These are phyloP conservation scores for Sympetrum striolatum DNA, from an alignment of 2,888 invertebrate genomes.

Conservation along the genomic window DNA sequence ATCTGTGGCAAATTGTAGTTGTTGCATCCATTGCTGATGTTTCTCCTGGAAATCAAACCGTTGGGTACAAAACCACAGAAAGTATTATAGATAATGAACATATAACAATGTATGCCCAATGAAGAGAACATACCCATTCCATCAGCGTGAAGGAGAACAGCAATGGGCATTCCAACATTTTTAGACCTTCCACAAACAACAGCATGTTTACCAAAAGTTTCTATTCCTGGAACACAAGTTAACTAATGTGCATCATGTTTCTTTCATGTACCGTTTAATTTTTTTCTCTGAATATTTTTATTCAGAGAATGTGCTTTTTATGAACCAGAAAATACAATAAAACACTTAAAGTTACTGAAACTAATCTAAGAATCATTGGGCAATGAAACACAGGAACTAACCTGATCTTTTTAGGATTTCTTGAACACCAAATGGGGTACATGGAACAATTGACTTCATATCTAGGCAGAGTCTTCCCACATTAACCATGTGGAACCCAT, in stretches of 20 bases:
- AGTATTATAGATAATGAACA: background rate
- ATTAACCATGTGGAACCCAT: slow-evolving; percentile 87
- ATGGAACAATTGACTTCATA: slow-evolving; percentile 77
- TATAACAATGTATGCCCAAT: background rate
- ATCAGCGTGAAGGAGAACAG: slow-evolving; percentile 83
- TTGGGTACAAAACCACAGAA: background rate
- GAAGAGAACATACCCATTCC: slow-evolving; percentile 65
- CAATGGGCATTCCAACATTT: slow-evolving; percentile 90
- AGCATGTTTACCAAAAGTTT: slow-evolving; percentile 85
- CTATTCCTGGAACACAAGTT: slow-evolving; percentile 64
- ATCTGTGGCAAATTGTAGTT: slow-evolving; percentile 87
- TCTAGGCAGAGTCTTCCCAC: slow-evolving; percentile 79
- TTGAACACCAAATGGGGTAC: slow-evolving; percentile 78
- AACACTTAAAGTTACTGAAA: background rate
- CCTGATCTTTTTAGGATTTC: slow-evolving; percentile 72
- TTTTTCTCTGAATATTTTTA: no score
- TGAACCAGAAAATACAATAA: background rate
- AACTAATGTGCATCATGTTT: no score
- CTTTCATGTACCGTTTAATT: no score
- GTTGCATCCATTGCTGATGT: slow-evolving; percentile 81
- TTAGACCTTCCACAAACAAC: slow-evolving; percentile 91
- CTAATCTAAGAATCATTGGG: no score
- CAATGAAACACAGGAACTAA: slow-evolving; percentile 52
- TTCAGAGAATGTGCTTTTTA: no score
- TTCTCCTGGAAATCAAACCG: slow-evolving; percentile 54